Evolutionary conservation across 92 coral and sea anemone genomes (phyloP).

Genomic region (Palythoa caribaeorum): DNA sequence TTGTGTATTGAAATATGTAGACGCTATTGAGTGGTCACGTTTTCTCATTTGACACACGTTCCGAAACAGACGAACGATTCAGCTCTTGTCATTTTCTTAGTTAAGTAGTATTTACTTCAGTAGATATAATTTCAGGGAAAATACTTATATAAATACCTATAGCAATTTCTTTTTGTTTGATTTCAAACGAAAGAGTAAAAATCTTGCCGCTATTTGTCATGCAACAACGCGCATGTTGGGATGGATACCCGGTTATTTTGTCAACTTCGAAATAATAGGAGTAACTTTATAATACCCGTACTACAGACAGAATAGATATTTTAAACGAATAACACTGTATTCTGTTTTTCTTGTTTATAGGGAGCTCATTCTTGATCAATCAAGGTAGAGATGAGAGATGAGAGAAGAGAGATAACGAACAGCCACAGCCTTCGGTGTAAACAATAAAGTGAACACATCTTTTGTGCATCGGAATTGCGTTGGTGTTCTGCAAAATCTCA

Average conservation of each 20-base stretch:
- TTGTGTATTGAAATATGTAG: background rate
- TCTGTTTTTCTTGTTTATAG: background rate
- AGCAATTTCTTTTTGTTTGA: background rate
- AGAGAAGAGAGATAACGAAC: background rate
- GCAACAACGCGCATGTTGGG: background rate
- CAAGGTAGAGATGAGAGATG: background rate
- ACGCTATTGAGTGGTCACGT: background rate
- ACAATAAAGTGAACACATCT: background rate
- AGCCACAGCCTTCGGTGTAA: background rate
- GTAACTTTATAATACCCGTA: background rate
- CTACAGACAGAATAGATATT: slow-evolving; percentile 10
- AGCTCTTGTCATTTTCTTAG: background rate
- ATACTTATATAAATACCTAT: background rate
- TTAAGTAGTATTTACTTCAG: background rate
- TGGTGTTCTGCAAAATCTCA: slow-evolving; percentile 39
- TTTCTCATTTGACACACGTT: background rate
- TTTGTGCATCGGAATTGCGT: background rate
- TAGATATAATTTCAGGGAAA: background rate
- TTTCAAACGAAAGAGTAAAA: background rate
- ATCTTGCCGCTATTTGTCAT: background rate
- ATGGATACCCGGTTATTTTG: background rate
- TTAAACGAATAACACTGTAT: background rate
- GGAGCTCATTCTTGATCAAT: background rate
- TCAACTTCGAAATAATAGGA: slow-evolving; percentile 4
- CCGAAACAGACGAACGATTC: slow-evolving; percentile 18